These are phyloP conservation scores for Pantala flavescens DNA, from an alignment of 1,140 invertebrate genomes.

Conservation along the genomic window DNA sequence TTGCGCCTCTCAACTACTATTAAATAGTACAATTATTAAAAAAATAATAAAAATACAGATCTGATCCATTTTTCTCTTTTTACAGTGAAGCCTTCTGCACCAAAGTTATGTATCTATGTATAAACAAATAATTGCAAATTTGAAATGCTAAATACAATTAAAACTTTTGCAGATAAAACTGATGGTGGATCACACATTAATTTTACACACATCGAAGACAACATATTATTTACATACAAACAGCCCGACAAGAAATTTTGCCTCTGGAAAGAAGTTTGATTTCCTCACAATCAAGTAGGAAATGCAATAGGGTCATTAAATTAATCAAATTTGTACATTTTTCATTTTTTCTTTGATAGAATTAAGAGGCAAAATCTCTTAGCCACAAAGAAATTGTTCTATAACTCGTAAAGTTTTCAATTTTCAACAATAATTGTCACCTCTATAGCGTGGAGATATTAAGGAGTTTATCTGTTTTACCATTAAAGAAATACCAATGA, in stretches of 20 bases:
- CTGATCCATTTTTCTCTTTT: constrained; percentile 7
- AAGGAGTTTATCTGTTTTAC: too few relatives aligned
- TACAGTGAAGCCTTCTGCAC: not conserved
- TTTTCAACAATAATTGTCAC: not conserved
- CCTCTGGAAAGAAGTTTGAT: not conserved
- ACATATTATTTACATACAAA: not conserved
- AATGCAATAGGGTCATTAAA: not conserved
- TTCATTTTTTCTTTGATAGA: not conserved
- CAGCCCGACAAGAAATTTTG: constrained; percentile 5
- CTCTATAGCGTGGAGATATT: not conserved
- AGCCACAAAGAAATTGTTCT: not conserved
- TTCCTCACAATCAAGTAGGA: not conserved
- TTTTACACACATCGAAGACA: not conserved
- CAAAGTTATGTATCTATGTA: not conserved
- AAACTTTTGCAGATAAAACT: not conserved
- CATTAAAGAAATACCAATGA: too few relatives aligned
- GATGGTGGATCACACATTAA: constrained; percentile 1
- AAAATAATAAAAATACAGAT: constrained; percentile 11
- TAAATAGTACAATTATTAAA: constrained; percentile 1
- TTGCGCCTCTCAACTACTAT: not conserved
- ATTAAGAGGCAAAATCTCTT: not conserved
- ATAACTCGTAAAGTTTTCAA: not conserved
- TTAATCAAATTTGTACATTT: not conserved
- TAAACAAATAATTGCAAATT: not conserved
- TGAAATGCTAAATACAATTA: not conserved